Percentiles rank a stretch among this genome's conserved stretches.
phyloP scores from a whole-genome alignment of 2,113 vertebrate genomes.

The Hepsetus odoe region DNA sequence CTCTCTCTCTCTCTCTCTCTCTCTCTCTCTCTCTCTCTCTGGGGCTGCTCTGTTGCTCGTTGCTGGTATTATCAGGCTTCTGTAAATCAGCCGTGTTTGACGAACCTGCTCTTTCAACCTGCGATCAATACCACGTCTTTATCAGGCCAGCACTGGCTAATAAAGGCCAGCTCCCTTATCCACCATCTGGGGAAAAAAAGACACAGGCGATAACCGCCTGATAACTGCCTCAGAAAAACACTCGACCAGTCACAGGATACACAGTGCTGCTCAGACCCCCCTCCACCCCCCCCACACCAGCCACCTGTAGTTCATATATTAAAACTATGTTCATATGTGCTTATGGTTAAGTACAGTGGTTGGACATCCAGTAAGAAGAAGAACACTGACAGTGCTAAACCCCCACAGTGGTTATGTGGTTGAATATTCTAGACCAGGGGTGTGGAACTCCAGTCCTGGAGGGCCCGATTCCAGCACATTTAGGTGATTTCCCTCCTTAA shows the following conservation, averaged over 20 bases:
- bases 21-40: slow-evolving; percentile 18
- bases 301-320: slow-evolving; percentile 33
- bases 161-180: slow-evolving; percentile 81
- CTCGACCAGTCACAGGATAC: slow-evolving; percentile 59
- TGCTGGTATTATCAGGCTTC: slow-evolving; percentile 76
- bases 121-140: slow-evolving; percentile 82
- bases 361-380: too few relatives aligned
- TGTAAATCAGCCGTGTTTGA: slow-evolving; percentile 82
- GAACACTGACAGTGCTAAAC: too few relatives aligned
- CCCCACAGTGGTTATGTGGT: too few relatives aligned
- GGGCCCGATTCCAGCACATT: too few relatives aligned
- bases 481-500: too few relatives aligned
- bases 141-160: slow-evolving; percentile 79
- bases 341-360: too few relatives aligned
- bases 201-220: slow-evolving; percentile 67
- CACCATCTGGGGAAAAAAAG: slow-evolving; percentile 73
- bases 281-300: slow-evolving; percentile 9
- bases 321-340: too few relatives aligned
- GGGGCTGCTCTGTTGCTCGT: slow-evolving; percentile 73
- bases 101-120: slow-evolving; percentile 83
- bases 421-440: too few relatives aligned
- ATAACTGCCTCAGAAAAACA: slow-evolving; percentile 71
- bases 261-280: slow-evolving; percentile 44
- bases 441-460: too few relatives aligned
- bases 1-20: not conserved